Evolutionary conservation across 2,888 invertebrate genomes (phyloP).

Genomic region (Diplolepis rosae): DNA sequence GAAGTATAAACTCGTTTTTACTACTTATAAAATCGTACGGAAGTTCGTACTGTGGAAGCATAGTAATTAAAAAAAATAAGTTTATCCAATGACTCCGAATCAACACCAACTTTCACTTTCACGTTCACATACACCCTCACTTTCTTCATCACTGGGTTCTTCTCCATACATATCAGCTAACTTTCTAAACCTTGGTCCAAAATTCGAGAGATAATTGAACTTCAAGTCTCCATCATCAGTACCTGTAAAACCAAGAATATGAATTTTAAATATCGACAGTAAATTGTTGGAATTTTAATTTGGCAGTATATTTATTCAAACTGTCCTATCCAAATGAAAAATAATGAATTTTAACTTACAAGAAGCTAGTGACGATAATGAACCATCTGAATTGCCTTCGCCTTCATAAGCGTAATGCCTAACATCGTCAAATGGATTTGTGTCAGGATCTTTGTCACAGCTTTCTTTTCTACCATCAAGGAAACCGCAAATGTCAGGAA

Average conservation of each 20-base stretch:
- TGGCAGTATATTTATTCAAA: too few relatives aligned
- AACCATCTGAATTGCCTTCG: slow-evolving; percentile 92
- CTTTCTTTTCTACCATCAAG: slow-evolving; percentile 91
- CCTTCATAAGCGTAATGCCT: slow-evolving; percentile 99
- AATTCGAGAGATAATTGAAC: slow-evolving; percentile 95
- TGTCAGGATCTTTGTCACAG: slow-evolving; percentile 93
- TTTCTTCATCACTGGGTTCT: slow-evolving; percentile 87
- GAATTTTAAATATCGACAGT: too few relatives aligned
- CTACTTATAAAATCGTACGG: neutral
- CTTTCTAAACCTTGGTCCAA: slow-evolving; percentile 96
- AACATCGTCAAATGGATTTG: slow-evolving; percentile 95
- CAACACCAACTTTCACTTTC: slow-evolving; percentile 87
- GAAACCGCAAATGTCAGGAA: slow-evolving; percentile 92
- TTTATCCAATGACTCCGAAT: slow-evolving; percentile 47
- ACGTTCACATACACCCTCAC: slow-evolving; percentile 82
- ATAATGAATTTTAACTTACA: slow-evolving; percentile 78
- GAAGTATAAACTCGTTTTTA: neutral
- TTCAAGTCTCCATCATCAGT: slow-evolving; percentile 94
- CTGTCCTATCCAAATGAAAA: too few relatives aligned
- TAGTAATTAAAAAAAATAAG: neutral
- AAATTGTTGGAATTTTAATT: too few relatives aligned
- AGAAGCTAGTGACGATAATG: slow-evolving; percentile 93
- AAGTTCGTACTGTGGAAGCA: neutral
- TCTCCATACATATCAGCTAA: slow-evolving; percentile 97
- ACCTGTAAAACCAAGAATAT: too few relatives aligned